A percentile compares a stretch with the other conserved stretches of the same genome.
These are phyloP conservation scores for Daboia siamensis DNA, from an alignment of 2,113 vertebrate species.

Conservation along the genomic window DNA sequence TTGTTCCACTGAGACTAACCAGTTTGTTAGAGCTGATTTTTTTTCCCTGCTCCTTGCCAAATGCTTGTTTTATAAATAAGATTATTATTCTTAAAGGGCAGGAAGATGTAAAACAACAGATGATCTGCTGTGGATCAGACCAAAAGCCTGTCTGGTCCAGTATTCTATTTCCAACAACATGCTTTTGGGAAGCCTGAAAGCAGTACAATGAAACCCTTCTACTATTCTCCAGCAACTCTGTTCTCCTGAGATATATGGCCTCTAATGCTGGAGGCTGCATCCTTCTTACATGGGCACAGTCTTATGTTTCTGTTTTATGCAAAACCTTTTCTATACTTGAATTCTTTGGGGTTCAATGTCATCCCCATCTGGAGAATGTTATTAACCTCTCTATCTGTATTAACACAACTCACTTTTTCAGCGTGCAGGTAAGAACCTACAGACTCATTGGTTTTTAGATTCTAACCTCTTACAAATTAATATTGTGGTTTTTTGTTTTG, in stretches of 20 bases:
- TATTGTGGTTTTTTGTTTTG: not conserved
- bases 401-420: not conserved
- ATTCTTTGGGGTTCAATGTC: conserved; percentile 33
- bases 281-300: not conserved
- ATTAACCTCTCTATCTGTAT: conserved; percentile 36
- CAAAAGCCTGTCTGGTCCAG: not conserved
- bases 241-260: not conserved
- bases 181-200: not conserved
- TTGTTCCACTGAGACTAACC: conserved; percentile 56
- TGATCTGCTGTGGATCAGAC: not conserved
- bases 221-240: conserved; percentile 7
- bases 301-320: not conserved
- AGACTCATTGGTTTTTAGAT: not conserved
- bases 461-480: not conserved
- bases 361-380: conserved; percentile 35
- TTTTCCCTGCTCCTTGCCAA: conserved; percentile 54
- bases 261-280: not conserved
- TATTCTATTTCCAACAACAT: not conserved
- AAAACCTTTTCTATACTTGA: not conserved
- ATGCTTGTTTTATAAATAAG: conserved; percentile 61
- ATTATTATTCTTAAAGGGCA: conserved; percentile 6
- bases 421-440: not conserved
- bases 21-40: conserved; percentile 51
- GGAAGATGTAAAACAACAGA: conserved; percentile 15
- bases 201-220: conserved; percentile 29